phyloP scores from a whole-genome alignment of 2,113 vertebrate genomes.

The Bubo scandiacus region DNA sequence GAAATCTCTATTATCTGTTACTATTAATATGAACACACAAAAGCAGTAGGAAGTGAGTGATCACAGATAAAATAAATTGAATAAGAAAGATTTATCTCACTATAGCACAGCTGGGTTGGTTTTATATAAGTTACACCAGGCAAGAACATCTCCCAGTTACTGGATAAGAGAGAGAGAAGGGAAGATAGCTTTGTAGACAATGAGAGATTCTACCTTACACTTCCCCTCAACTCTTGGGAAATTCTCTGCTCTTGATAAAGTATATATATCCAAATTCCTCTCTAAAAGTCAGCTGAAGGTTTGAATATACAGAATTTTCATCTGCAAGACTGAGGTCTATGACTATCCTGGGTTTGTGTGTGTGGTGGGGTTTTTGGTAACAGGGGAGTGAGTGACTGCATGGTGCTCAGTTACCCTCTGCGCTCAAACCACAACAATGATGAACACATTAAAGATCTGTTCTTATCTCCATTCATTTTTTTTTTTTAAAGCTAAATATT shows the following conservation, averaged over 20 bases:
- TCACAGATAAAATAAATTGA: background rate
- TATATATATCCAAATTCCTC: background rate
- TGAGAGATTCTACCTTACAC: background rate
- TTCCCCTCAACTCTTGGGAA: background rate
- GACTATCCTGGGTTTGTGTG: too few relatives aligned
- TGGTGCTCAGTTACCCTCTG: too few relatives aligned
- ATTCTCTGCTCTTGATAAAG: background rate
- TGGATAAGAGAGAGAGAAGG: background rate
- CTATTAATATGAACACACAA: background rate
- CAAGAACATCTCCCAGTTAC: background rate
- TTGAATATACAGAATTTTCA: background rate
- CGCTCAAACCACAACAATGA: background rate
- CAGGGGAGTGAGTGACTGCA: too few relatives aligned
- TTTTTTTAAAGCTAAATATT: background rate
- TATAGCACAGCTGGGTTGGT: background rate
- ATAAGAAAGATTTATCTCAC: background rate
- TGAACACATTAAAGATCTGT: background rate
- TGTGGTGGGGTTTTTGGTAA: too few relatives aligned
- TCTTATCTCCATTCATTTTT: background rate
- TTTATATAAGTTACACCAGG: background rate
- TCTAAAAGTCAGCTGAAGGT: background rate
- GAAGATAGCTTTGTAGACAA: background rate
- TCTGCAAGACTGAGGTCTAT: background rate
- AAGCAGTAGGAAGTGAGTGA: background rate
- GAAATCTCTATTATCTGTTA: background rate